A percentile compares a stretch with the other conserved stretches of the same genome.
Evolutionary conservation across 2,113 vertebrate species (phyloP).

Genomic region (Elephas maximus): DNA sequence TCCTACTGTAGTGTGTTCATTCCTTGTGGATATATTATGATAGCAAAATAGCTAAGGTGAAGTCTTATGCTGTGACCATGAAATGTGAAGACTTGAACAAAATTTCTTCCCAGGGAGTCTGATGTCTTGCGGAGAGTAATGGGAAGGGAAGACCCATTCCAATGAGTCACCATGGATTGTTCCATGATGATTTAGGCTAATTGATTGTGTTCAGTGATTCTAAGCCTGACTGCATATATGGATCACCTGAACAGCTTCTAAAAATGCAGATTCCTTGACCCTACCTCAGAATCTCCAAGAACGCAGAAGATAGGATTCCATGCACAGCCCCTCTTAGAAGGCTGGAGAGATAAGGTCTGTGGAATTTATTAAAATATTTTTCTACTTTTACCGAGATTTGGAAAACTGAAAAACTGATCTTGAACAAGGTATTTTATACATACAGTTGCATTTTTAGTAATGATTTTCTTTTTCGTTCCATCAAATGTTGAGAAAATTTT

Average conservation of each 20-base stretch:
- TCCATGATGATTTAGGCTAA: background rate
- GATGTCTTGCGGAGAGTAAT: background rate
- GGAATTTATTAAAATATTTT: background rate
- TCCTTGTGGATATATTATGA: background rate
- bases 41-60: background rate
- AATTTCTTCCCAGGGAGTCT: background rate
- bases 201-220: background rate
- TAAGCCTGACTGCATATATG: background rate
- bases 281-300: background rate
- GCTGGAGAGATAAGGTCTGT: background rate
- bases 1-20: background rate
- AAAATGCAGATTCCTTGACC: slow-evolving; percentile 5
- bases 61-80: background rate
- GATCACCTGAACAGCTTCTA: background rate
- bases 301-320: background rate
- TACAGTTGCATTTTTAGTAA: background rate
- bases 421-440: background rate
- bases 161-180: background rate
- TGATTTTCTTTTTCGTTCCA: background rate
- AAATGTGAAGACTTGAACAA: background rate
- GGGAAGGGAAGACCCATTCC: background rate
- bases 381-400: background rate
- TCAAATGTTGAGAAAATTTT: background rate
- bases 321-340: background rate
- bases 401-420: background rate